Base-by-base conservation (phyloP, 2,888 invertebrate species). In the Phortica magna region DNA sequence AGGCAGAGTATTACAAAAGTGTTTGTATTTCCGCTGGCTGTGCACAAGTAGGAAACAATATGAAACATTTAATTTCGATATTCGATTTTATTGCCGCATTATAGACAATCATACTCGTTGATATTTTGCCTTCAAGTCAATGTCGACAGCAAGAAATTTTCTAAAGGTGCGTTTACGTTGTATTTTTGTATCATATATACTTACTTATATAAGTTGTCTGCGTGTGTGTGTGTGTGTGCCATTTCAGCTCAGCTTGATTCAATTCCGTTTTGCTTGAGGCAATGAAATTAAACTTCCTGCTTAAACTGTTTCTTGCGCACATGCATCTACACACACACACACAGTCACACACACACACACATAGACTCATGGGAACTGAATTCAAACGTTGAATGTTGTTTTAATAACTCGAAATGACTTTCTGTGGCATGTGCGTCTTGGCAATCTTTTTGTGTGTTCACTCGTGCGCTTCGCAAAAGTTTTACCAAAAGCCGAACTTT, bases 361-460 rank as follows among this genome's bases (percentile, higher is more conserved):
- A 76, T 74, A 12, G 14, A 48, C 71, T 10, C 31, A 43, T 65
- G 57, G 59, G 70, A 71, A 64, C 79, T 78, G 80, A 81, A 84
- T 89, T 87, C 88, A 83, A 87, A 87, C 87, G 88, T 89, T 85
- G 89, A 87, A 89, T 87, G 87, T 31, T 31, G 31, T 89, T 85
- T 85, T 85, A 85, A 85, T 85, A 85, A 88, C 85, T 88, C 89
- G 85, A 88, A 85, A 85, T 88, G 85, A 85, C 85, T 85, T 85
- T 85, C 76, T 85, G 85, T 80, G 85, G 89, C 82, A 80, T 78
- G 80, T 42, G 75, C 76, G 48, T 64, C 70, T 42, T 77, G 78
- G 78, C 77, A 76, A 76, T 57, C 59, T 59, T 17, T 59, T 59
- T n/a, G 7, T 59, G n/a, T 42, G 31, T 6, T 67, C 17, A 59